Evolutionary conservation across 2,888 invertebrate genomes (phyloP).

Genomic region (Drosophila subsilvestris): DNA sequence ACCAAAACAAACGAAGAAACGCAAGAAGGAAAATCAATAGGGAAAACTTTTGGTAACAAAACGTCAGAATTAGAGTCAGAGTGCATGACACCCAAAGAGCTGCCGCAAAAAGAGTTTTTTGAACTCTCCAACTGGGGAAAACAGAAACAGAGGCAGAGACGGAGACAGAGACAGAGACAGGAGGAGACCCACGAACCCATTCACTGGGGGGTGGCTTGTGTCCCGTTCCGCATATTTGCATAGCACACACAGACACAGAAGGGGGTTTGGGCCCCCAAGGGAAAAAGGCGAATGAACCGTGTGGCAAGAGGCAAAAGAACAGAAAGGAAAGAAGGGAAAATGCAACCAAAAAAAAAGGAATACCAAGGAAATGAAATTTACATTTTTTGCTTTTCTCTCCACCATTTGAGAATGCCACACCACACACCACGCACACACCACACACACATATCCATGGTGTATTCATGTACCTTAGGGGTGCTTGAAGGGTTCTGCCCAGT

Average conservation of each 20-base stretch:
- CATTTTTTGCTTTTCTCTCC: constrained; percentile 4
- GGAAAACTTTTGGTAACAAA: constrained; percentile 53
- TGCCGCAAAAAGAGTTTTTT: constrained; percentile 68
- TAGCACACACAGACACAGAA: constrained; percentile 38
- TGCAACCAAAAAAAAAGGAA: background rate
- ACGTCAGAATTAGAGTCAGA: constrained; percentile 21
- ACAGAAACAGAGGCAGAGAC: background rate
- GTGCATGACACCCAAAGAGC: constrained; percentile 63
- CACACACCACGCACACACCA: too few species aligned
- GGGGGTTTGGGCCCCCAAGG: constrained; percentile 17
- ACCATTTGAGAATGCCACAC: too few species aligned
- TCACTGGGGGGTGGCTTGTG: constrained; percentile 13
- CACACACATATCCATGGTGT: too few species aligned
- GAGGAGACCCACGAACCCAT: too few species aligned
- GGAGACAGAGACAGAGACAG: background rate
- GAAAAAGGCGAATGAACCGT: constrained; percentile 49
- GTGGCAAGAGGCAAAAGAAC: constrained; percentile 20
- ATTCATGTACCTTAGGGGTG: too few species aligned
- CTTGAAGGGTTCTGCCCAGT: too few species aligned
- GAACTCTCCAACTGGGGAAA: constrained; percentile 51
- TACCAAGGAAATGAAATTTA: constrained; percentile 24
- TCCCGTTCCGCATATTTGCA: constrained; percentile 60
- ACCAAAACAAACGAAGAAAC: constrained; percentile 27
- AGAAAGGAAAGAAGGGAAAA: background rate
- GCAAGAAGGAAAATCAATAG: constrained; percentile 60